Conservation (phyloP, 2,888 invertebrate genomes). For the Andrena chrysosceles region DNA sequence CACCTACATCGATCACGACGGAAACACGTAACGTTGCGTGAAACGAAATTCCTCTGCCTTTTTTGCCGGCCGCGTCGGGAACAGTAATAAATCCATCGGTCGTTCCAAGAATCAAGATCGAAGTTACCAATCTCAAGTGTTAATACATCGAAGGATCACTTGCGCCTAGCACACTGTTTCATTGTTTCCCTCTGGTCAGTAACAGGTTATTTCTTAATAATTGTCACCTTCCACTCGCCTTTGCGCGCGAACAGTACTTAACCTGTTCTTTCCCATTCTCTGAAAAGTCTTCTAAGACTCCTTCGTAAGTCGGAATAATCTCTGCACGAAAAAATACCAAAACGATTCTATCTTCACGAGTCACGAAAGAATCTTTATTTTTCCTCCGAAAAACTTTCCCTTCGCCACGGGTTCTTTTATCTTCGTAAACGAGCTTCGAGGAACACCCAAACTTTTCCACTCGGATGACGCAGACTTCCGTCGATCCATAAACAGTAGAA, state of each 20-base stretch:
- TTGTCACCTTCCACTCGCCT: neutral
- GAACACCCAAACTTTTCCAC: constrained; percentile 41
- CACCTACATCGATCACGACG: constrained; percentile 16
- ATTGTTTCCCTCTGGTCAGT: too few relatives aligned
- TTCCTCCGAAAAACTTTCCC: neutral
- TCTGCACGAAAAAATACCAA: neutral
- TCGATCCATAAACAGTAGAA: constrained; percentile 8
- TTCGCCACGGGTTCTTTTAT: constrained; percentile 17
- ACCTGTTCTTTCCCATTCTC: too few relatives aligned
- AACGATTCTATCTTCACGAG: neutral
- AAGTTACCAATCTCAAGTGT: constrained; percentile 1
- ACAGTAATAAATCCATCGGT: neutral
- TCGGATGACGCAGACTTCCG: constrained; percentile 7
- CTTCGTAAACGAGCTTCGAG: neutral
- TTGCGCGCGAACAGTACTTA: neutral
- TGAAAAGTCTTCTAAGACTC: neutral
- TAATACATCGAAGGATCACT: neutral
- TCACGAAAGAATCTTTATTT: neutral
- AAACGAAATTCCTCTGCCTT: neutral
- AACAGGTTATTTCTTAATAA: neutral
- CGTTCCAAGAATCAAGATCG: neutral
- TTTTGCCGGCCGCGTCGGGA: neutral
- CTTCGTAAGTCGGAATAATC: neutral
- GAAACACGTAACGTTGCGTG: neutral
- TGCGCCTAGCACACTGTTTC: too few relatives aligned